Evolutionary conservation across 2,888 invertebrate species (phyloP), one percentile per base, ranked within the genome.

Genomic region (Agriopis marginaria): DNA sequence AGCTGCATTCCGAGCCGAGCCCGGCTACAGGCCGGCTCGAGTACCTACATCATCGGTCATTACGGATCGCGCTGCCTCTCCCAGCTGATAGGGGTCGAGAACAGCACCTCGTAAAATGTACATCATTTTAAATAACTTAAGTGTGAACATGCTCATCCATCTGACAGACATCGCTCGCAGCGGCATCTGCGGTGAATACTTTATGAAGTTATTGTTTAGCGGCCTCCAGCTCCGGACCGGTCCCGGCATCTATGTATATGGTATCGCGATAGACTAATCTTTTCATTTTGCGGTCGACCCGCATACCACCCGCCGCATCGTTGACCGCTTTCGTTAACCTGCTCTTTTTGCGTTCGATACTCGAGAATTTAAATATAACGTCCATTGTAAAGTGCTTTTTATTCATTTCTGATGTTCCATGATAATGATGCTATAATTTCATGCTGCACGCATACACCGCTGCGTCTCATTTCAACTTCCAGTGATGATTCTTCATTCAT

Each of bases 401-500:
- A 63, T 67, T 67, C 59, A 58, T 72, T 55, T 68, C 64, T 68
- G 64, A 67, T 42, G 54, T 62, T 61, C 47, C 51, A 58, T 65
- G 17, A 73, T 82, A 78, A 80, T 81, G 77, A 81, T 81, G 79
- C 82, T 84, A 82, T 85, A 82, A 84, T 82, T 78, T 81, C 75
- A 78, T 82, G 81, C 72, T 67, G 76, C 79, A 83, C 86, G 84
- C 82, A 82, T 72, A 73, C 77, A 78, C 73, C 74, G 73, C 72
- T 73, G 54, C 61, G 73, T 78, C 82, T 85, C 83, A 88, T 87
- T 86, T 88, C 87, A 82, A 86, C 85, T 87, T 87, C 86, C 89
- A 89, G 89, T 88, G 93, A 92, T 91, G 92, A 93, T 89, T 87
- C 91, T 90, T 89, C 90, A 90, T 94, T 93, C 93, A 93, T 93